phyloP scores from a whole-genome alignment of 2,888 invertebrate species.

The Nymphalis urticae region DNA sequence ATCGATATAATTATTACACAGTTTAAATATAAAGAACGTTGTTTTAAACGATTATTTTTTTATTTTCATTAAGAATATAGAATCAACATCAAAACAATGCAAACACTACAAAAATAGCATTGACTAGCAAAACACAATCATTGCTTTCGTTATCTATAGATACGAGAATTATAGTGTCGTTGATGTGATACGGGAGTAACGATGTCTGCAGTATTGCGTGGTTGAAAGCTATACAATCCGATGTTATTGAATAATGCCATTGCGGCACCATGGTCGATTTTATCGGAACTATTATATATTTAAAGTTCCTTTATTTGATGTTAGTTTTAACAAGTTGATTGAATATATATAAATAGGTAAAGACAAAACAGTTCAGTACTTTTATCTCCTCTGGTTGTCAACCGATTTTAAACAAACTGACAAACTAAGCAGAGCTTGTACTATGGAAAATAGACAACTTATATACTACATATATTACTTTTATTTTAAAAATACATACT shows the following conservation, averaged over 20 bases:
- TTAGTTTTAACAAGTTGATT: neutral
- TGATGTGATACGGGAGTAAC: neutral
- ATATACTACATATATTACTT: too few species aligned
- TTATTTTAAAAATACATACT: too few species aligned
- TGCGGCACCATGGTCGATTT: neutral
- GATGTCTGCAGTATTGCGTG: constrained; percentile 14
- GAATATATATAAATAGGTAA: neutral
- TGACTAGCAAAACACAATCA: neutral
- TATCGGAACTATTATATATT: neutral
- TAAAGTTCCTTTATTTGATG: neutral
- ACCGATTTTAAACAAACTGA: too few species aligned
- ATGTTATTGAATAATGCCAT: constrained; percentile 12
- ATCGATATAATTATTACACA: neutral
- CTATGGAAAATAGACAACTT: too few species aligned
- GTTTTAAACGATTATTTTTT: too few species aligned
- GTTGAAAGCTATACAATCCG: constrained; percentile 7
- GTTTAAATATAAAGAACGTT: too few species aligned
- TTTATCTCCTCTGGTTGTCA: too few species aligned
- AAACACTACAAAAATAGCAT: too few species aligned
- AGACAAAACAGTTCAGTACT: too few species aligned
- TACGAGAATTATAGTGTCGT: neutral
- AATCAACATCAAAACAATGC: too few species aligned
- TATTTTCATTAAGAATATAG: too few species aligned
- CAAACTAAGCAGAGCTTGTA: too few species aligned
- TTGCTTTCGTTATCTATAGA: neutral